These are phyloP conservation scores for Orthosia gothica DNA, from an alignment of 2,888 invertebrate species.

Conservation along the genomic window DNA sequence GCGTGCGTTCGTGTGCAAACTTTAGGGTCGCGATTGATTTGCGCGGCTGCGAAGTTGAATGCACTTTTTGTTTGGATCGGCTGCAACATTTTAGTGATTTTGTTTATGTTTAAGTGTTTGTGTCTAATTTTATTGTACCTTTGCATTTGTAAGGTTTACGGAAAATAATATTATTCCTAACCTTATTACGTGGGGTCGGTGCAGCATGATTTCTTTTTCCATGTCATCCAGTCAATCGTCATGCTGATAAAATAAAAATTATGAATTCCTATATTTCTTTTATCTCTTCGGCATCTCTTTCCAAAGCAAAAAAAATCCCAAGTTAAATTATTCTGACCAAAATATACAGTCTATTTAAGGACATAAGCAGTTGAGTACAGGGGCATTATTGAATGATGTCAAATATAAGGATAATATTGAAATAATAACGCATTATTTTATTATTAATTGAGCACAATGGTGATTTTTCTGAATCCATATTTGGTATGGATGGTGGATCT, in stretches of 20 bases:
- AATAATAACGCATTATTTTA: background rate
- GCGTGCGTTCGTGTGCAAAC: slow-evolving; percentile 42
- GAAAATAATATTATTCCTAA: too few species aligned
- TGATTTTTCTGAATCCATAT: slow-evolving; percentile 1
- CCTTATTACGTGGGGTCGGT: too few species aligned
- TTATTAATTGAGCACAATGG: background rate
- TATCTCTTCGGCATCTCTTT: too few species aligned
- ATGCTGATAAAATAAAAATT: too few species aligned
- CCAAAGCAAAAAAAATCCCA: background rate
- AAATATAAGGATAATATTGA: slow-evolving; percentile 3
- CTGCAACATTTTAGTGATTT: slow-evolving; percentile 1
- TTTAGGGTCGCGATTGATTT: slow-evolving; percentile 50
- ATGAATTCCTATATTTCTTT: too few species aligned
- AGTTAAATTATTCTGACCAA: background rate
- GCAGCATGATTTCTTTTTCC: too few species aligned
- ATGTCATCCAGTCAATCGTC: too few species aligned
- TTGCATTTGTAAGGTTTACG: too few species aligned
- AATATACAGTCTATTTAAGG: background rate
- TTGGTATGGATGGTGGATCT: background rate
- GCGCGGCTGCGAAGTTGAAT: slow-evolving; percentile 43
- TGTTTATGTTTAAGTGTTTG: background rate
- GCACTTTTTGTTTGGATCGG: slow-evolving; percentile 44
- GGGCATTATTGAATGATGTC: background rate
- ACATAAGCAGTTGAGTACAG: background rate
- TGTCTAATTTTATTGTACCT: background rate